Evolutionary conservation across 2,888 invertebrate genomes (phyloP).

Genomic region (Chorisops tibialis): DNA sequence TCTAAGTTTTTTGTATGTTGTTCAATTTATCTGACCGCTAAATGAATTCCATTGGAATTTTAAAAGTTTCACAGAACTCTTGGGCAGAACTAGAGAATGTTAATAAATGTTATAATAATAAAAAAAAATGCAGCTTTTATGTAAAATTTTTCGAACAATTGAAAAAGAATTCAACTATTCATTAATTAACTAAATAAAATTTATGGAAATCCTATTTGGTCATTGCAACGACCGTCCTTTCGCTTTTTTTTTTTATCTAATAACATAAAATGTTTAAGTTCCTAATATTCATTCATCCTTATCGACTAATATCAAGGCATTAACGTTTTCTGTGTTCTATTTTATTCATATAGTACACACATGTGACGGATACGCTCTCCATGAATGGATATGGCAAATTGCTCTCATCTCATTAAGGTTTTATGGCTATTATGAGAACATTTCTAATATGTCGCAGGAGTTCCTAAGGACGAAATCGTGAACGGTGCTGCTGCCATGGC

Average conservation of each 20-base stretch:
- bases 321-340: neutral
- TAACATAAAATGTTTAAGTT: neutral
- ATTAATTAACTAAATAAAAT: too few species aligned
- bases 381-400: neutral
- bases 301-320: neutral
- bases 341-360: neutral
- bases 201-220: too few species aligned
- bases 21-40: too few species aligned
- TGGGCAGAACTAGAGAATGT: too few species aligned
- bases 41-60: too few species aligned
- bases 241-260: neutral
- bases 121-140: too few species aligned
- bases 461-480: neutral
- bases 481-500: constrained; percentile 1
- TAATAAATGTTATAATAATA: too few species aligned
- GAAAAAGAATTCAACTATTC: too few species aligned
- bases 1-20: too few species aligned
- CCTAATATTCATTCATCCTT: constrained; percentile 2
- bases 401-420: constrained; percentile 22
- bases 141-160: too few species aligned
- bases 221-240: too few species aligned
- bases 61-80: too few species aligned
- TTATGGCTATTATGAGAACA: constrained; percentile 19
- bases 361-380: neutral
- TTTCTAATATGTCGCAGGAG: constrained; percentile 20